Evolutionary conservation across 2,113 vertebrate genomes (phyloP), one percentile per base, ranked within the genome.

Genomic region (Oryzias curvinotus): DNA sequence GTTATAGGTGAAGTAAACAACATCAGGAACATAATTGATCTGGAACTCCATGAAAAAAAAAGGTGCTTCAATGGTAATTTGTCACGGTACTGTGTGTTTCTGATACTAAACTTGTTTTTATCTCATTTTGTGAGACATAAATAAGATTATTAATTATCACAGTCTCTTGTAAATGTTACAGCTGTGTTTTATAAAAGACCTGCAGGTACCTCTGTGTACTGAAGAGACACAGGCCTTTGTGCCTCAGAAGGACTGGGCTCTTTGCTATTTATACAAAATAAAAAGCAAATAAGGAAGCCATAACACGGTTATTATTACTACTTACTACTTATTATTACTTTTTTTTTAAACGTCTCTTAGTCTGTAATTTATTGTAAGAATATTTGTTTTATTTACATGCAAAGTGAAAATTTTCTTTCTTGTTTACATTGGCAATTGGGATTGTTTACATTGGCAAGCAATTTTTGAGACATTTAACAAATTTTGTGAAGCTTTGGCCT

Each of bases 131-230:
- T 83, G 75, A 72, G 59, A 67, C 71, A 58, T 71, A 82, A 85
- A 78, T 74, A 64, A 81, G 82, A 77, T 84, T 85, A 87, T 86
- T 88, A 84, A 87, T 88, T 78, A 81, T 82, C 65, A 65, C 46
- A 65, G 68, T 71, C 79, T 77, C 77, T 59, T 69, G 68, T 83
- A 78, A 80, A 83, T 64, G 64, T 82, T 83, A 63, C 83, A 87
- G 81, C 85, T 85, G 82, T 69, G 68, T 82, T 83, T 86, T 75
- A 78, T 73, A 65, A 58, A 67, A 56, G 56, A 73, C 69, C 66
- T 61, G 55, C 47, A 67, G 76, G 60, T 66, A 54, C 65, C 60
- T 71, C 75, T 79, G 75, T 75, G 48, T 71, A 62, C 79, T 81
- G 64, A 53, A 65, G 49, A 62, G 15, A 42, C 54, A 62, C 73